Evolutionary conservation across 2,888 invertebrate species (phyloP).

Genomic region (Blastobasis lacticolella): DNA sequence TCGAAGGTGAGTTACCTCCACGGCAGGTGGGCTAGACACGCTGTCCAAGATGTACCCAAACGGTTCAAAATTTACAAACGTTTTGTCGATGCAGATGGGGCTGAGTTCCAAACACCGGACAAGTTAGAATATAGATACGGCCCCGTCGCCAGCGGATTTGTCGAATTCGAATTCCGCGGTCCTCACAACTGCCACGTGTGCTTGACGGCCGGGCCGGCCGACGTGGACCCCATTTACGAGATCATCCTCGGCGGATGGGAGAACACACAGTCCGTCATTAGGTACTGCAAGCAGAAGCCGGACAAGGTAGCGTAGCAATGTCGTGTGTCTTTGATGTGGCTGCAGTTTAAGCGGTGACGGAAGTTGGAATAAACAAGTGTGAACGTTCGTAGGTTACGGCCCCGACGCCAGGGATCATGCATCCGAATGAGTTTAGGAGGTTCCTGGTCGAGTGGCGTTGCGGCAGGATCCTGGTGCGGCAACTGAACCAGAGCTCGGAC

Average conservation of each 20-base stretch:
- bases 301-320: slow-evolving; percentile 70
- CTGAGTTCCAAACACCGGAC: slow-evolving; percentile 71
- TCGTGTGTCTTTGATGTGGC: slow-evolving; percentile 15
- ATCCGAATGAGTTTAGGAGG: slow-evolving; percentile 69
- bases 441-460: slow-evolving; percentile 74
- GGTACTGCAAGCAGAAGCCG: slow-evolving; percentile 76
- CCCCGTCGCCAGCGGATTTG: slow-evolving; percentile 66
- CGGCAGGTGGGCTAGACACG: not conserved
- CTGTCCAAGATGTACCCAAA: slow-evolving; percentile 65
- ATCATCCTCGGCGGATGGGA: slow-evolving; percentile 81
- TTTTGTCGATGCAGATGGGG: slow-evolving; percentile 64
- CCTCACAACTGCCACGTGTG: slow-evolving; percentile 79
- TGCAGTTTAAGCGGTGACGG: too few species aligned
- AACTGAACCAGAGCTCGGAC: slow-evolving; percentile 50
- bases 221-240: slow-evolving; percentile 78
- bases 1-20: slow-evolving; percentile 76
- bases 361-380: slow-evolving; percentile 12
- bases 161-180: slow-evolving; percentile 75
- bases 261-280: slow-evolving; percentile 77
- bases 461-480: slow-evolving; percentile 64
- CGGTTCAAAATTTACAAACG: slow-evolving; percentile 36
- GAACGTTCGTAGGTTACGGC: slow-evolving; percentile 66
- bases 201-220: slow-evolving; percentile 68
- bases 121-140: slow-evolving; percentile 75
- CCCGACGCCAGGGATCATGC: slow-evolving; percentile 74